Evolutionary conservation across 2,113 vertebrate genomes (phyloP).

Genomic region (Lasiurus borealis): DNA sequence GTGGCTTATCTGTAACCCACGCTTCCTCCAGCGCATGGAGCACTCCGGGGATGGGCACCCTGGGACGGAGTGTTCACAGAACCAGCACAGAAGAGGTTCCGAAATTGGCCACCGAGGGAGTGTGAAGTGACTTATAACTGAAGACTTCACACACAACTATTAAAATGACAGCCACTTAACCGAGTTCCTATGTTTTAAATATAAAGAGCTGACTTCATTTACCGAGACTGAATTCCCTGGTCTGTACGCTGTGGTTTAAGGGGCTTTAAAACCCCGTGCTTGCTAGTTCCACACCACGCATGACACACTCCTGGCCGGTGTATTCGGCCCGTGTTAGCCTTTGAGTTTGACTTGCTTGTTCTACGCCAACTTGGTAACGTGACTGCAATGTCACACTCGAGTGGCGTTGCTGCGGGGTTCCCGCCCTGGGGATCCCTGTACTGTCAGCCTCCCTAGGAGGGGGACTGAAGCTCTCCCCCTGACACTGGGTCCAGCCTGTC

Average conservation of each 20-base stretch:
- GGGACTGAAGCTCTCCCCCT: not conserved
- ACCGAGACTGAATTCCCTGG: not conserved
- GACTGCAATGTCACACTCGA: not conserved
- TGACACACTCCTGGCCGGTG: too few species aligned
- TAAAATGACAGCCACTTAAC: not conserved
- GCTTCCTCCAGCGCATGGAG: not conserved
- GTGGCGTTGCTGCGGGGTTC: not conserved
- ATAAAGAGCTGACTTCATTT: not conserved
- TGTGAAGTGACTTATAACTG: not conserved
- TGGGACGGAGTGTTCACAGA: not conserved
- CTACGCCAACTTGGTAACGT: not conserved
- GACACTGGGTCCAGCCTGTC: too few species aligned
- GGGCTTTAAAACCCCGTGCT: not conserved
- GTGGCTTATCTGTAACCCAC: not conserved
- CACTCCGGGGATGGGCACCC: not conserved
- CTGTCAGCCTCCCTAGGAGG: not conserved
- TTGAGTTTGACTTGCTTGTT: not conserved
- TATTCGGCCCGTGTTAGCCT: too few species aligned
- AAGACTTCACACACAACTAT: not conserved
- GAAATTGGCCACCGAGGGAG: not conserved
- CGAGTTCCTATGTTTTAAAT: not conserved
- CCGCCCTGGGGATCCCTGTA: not conserved
- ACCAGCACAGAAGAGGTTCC: not conserved
- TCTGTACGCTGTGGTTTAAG: not conserved
- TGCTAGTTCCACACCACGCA: not conserved